Base-by-base conservation (phyloP, 2,113 vertebrate species). In the Laterallus jamaicensis region DNA sequence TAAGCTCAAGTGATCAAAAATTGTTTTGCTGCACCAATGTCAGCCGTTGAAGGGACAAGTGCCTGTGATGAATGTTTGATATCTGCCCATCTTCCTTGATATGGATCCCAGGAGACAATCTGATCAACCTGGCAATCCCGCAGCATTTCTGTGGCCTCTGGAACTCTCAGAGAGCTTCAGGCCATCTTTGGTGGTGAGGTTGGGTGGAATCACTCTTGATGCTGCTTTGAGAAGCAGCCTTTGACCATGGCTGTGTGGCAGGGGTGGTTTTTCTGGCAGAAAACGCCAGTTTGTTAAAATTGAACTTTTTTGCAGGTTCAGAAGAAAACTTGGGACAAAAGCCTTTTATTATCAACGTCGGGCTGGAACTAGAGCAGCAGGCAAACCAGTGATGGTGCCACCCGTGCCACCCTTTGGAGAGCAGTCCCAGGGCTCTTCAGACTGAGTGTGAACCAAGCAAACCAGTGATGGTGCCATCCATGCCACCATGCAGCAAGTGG, bases 21-120 rank as follows among this genome's bases (percentile, higher is more conserved):
- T 54, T 79, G 74, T 59, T 95, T 76, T 74, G 58, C 77, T 40
- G 74, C 59, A 60, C 66, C 95, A 40, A 0, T 70, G 60, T 91
- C 91, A 95, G 69, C 76, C 88, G 58, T 13, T 78, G 56, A 86
- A 94, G 92, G 90, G 73, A 84, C 82, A 84, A 88, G 66, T 50
- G 68, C 68, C 59, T 83, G 86, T 71, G 75, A 86, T 85, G 54
- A 94, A 94, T 58, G 67, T 91, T 80, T 95, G 95, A 69, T 95
- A 90, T 28, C 60, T 94, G 90, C 92, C 86, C 63, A 37, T 93
- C 88, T 93, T 90, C 66, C 74, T 52, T 15, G 71, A 55, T 64
- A 14, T 8, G 24, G 28, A 10, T 74, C 92, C 83, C 88, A 37
- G n/a, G 60, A 91, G 52, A 37, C 60, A 47, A 12, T 16, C 1